Percentiles rank a stretch among this genome's conserved stretches.
Conservation (phyloP, 2,113 vertebrate genomes). For the Leucosticte australis region DNA sequence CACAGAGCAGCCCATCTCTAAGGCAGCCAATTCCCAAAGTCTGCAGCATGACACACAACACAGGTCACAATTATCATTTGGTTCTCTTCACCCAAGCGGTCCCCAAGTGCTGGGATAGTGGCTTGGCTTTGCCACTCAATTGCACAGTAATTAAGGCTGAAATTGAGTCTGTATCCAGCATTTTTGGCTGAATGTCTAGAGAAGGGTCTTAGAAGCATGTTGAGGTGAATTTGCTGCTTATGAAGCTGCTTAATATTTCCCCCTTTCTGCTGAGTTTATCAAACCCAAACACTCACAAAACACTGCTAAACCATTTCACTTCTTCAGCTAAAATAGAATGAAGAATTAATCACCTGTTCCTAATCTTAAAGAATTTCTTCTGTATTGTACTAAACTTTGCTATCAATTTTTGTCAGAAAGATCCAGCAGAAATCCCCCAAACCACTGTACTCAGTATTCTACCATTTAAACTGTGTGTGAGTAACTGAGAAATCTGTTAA, state of each 20-base stretch:
- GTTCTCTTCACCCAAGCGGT: not conserved
- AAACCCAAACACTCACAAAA: not conserved
- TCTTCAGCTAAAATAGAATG: not conserved
- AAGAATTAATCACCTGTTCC: not conserved
- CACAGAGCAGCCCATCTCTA: not conserved
- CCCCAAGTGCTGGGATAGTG: not conserved
- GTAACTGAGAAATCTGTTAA: not conserved
- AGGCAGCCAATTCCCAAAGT: not conserved
- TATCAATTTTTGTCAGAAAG: not conserved
- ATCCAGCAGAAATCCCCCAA: not conserved
- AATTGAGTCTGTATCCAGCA: not conserved
- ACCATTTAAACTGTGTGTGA: not conserved
- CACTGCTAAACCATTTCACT: not conserved
- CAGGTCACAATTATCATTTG: not conserved
- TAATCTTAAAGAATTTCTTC: not conserved
- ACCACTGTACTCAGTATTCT: not conserved
- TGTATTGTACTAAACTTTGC: not conserved
- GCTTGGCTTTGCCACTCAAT: not conserved
- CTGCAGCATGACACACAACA: not conserved
- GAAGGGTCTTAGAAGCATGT: not conserved
- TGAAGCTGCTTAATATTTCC: not conserved
- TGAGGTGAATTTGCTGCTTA: not conserved
- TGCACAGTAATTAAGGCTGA: not conserved
- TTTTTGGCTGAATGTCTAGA: not conserved
- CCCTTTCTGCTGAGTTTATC: not conserved